Evolutionary conservation across 2,888 invertebrate species (phyloP).

Genomic region (Plemyria rubiginata): DNA sequence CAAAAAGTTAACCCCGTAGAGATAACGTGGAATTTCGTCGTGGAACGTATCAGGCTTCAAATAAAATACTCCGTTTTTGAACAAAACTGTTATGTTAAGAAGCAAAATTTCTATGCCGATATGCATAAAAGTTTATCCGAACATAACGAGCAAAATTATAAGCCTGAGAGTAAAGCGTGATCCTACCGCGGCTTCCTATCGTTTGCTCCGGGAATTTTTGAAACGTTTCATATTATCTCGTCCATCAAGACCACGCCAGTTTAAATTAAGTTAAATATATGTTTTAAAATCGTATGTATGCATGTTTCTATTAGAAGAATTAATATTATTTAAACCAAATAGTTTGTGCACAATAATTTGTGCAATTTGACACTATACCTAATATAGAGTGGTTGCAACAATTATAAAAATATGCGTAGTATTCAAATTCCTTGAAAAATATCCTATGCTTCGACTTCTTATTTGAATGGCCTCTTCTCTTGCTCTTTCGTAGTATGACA

Average conservation of each 20-base stretch:
- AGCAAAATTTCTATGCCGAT: too few species aligned
- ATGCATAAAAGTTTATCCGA: too few species aligned
- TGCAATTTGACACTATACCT: slow-evolving; percentile 13
- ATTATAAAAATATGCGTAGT: neutral
- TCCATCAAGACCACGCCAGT: slow-evolving; percentile 40
- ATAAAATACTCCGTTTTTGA: too few species aligned
- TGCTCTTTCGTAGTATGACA: too few species aligned
- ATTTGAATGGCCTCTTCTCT: too few species aligned
- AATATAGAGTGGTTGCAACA: slow-evolving; percentile 16
- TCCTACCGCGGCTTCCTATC: neutral
- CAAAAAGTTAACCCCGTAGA: too few species aligned
- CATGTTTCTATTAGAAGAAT: slow-evolving; percentile 49
- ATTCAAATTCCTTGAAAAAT: too few species aligned
- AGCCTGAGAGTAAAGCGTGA: neutral
- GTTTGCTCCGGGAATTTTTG: neutral
- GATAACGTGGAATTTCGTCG: too few species aligned
- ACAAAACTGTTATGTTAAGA: too few species aligned
- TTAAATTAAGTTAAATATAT: slow-evolving; percentile 17
- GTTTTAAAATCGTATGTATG: neutral
- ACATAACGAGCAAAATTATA: neutral
- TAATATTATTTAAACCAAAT: slow-evolving; percentile 61
- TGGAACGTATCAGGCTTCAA: too few species aligned
- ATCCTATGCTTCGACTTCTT: neutral
- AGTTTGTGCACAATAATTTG: slow-evolving; percentile 43
- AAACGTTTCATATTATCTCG: neutral